A percentile compares a stretch with the other conserved stretches of the same genome.
Evolutionary conservation across 2,113 vertebrate species (phyloP).

Genomic region (Zosterops pallidus): DNA sequence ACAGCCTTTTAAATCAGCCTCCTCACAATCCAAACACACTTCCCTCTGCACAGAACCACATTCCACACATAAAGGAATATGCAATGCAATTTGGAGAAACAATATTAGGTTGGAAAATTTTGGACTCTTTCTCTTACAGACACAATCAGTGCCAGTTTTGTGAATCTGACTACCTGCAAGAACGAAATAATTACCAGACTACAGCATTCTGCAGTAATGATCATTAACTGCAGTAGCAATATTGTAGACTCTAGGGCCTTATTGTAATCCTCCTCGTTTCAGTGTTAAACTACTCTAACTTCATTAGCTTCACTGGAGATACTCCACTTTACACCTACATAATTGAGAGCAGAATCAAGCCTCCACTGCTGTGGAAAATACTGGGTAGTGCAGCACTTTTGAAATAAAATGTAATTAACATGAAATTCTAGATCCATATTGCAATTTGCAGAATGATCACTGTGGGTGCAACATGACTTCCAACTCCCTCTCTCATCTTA

Average conservation of each 20-base stretch:
- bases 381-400: constrained; percentile 55
- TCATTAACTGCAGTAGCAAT: constrained; percentile 58
- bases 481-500: constrained; percentile 46
- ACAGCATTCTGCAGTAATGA: constrained; percentile 56
- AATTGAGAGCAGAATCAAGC: constrained; percentile 63
- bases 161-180: constrained; percentile 15
- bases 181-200: constrained; percentile 33
- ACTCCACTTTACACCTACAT: constrained; percentile 53
- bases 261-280: constrained; percentile 60
- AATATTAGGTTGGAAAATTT: constrained; percentile 1
- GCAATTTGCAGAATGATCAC: constrained; percentile 66
- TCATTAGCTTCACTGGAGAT: constrained; percentile 55
- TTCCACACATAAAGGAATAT: neutral
- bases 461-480: constrained; percentile 57
- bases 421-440: constrained; percentile 62
- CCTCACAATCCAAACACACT: neutral
- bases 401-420: constrained; percentile 67
- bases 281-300: constrained; percentile 53
- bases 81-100: neutral
- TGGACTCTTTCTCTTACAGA: constrained; percentile 13
- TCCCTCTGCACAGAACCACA: neutral
- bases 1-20: neutral
- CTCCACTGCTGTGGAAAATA: constrained; percentile 55
- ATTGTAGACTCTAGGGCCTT: constrained; percentile 55
- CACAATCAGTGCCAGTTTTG: neutral